Evolutionary conservation across 2,888 invertebrate genomes (phyloP), one percentile per base, ranked within the genome.

Genomic region (Seira musarum): DNA sequence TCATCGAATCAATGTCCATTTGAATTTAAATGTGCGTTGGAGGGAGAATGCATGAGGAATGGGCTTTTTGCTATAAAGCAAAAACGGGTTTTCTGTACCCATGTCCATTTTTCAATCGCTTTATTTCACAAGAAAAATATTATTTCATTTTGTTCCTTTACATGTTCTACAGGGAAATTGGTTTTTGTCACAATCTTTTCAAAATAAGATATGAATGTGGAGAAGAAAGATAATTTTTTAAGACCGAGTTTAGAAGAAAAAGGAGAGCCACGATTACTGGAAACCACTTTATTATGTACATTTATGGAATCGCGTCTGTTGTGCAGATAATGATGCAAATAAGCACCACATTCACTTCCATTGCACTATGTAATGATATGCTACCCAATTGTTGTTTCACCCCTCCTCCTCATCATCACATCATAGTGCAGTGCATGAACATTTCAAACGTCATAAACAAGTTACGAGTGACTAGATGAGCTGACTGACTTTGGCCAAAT

Each of bases 251-350:
- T 21, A 60, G 60, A 60, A 60, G n/a, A 60, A 22, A n/a, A 21
- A 60, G 60, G 46, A 60, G 61, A 67, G 66, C 74, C 74, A 35
- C 66, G 67, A 76, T 76, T 69, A 75, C 57, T 53, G 69, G 68
- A 69, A 76, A 46, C 63, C 46, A 68, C 68, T 76, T 76, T 76
- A 76, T 64, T 69, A 66, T 57, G 57, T 68, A 57, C 69, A 76
- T 61, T 60, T 70, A 17, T 10, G 65, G 21, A 49, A 13, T 24
- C 1, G n/a, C n/a, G 49, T 72, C 19, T 69, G 69, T 19, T 76
- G 76, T 17, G 67, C 64, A 49, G 61, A 69, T 63, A 76, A 68
- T 68, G 63, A 63, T 69, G 69, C 69, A 69, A 76, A 76, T 76
- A 76, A 49, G 60, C 60, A n/a, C 60, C 19, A 60, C 60, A 60